phyloP scores from a whole-genome alignment of 2,113 vertebrate species.

The Burhinus bistriatus region DNA sequence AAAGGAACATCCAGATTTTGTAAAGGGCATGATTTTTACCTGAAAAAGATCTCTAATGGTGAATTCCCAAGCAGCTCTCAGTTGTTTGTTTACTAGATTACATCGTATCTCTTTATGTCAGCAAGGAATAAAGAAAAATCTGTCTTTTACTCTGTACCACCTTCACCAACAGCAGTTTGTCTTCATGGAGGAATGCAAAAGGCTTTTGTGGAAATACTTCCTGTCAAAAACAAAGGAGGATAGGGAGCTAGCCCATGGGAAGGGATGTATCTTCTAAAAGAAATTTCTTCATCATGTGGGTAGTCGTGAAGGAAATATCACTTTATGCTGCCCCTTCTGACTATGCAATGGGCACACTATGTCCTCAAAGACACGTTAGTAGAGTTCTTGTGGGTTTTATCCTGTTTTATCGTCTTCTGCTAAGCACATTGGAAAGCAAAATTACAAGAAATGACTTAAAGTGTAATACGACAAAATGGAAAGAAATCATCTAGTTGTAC shows the following conservation, averaged over 20 bases:
- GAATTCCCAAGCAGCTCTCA: background rate
- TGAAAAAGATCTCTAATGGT: background rate
- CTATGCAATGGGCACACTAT: fast-evolving
- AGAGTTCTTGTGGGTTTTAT: background rate
- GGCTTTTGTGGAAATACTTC: background rate
- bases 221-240: background rate
- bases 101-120: background rate
- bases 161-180: background rate
- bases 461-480: background rate
- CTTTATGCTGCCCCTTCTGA: background rate
- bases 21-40: background rate
- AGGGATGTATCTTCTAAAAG: background rate
- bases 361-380: background rate
- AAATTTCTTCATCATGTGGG: fast-evolving
- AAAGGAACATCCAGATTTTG: background rate
- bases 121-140: background rate
- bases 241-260: background rate
- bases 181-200: background rate
- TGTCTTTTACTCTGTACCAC: background rate
- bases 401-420: background rate
- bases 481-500: background rate
- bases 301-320: background rate
- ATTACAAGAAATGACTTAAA: background rate
- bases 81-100: background rate
- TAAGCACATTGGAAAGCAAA: background rate